phyloP scores from a whole-genome alignment of 2,797 vertebrate species.

The Notolepis coatsorum region DNA sequence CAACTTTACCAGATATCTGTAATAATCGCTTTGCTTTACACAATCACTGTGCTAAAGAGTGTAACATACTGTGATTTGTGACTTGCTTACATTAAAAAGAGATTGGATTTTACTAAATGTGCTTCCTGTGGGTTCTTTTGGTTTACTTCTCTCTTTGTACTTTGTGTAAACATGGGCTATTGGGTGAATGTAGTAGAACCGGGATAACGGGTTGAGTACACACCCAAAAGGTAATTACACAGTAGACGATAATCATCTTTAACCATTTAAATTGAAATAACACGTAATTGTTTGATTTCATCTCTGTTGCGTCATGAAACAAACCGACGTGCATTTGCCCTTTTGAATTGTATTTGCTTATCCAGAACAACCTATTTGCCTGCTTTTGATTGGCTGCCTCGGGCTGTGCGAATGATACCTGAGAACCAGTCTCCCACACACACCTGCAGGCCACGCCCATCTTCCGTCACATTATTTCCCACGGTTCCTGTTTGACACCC shows the following conservation, averaged over 20 bases:
- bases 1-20: slow-evolving; percentile 21
- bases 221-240: no score
- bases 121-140: slow-evolving; percentile 16
- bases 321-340: no score
- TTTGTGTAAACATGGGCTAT: slow-evolving; percentile 1
- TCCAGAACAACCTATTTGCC: slow-evolving; percentile 10
- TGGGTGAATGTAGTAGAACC: background rate
- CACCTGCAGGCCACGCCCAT: slow-evolving; percentile 57
- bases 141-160: slow-evolving; percentile 1
- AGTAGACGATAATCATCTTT: no score
- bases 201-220: slow-evolving; percentile 10
- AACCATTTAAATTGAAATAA: no score
- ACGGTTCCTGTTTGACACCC: slow-evolving; percentile 5
- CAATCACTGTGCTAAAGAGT: background rate
- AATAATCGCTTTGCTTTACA: slow-evolving; percentile 28
- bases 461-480: background rate
- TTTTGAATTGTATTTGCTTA: background rate
- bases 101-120: background rate
- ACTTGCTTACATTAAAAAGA: slow-evolving; percentile 52
- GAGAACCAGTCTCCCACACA: slow-evolving; percentile 44
- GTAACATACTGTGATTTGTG: slow-evolving; percentile 25
- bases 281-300: no score
- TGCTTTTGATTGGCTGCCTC: slow-evolving; percentile 61
- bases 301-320: no score
- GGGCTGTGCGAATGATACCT: slow-evolving; percentile 54